Conservation (phyloP, 2,113 vertebrate species). For the Pardalotus punctatus region DNA sequence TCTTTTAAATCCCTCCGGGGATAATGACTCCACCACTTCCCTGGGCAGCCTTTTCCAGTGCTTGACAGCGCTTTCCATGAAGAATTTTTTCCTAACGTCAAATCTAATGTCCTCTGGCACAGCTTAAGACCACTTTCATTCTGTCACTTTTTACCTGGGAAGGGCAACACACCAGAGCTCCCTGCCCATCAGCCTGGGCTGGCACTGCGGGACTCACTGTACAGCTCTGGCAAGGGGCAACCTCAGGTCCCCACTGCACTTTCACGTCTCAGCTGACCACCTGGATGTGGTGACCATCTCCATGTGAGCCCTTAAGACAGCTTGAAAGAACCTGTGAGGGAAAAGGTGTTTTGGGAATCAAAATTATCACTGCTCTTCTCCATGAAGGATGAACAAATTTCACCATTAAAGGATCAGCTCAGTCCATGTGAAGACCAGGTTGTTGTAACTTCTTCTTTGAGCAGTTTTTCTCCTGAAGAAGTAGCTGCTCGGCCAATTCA, state of each 20-base stretch:
- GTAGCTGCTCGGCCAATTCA: neutral
- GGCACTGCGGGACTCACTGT: neutral
- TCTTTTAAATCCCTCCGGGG: neutral
- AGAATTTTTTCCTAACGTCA: neutral
- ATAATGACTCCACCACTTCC: too few relatives aligned
- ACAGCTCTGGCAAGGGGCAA: fast-evolving
- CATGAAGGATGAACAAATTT: neutral
- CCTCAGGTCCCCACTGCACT: neutral
- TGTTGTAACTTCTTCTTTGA: neutral
- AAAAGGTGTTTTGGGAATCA: neutral
- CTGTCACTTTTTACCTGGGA: neutral
- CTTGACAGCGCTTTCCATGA: neutral
- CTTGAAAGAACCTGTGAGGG: neutral
- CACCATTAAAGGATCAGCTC: neutral
- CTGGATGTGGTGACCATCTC: neutral
- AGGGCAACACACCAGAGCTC: neutral
- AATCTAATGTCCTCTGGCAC: neutral
- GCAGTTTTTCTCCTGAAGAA: neutral
- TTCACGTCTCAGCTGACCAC: fast-evolving
- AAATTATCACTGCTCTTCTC: neutral
- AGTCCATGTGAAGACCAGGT: neutral
- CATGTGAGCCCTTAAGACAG: neutral
- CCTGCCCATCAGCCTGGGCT: neutral
- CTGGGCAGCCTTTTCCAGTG: neutral
- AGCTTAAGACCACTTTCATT: neutral